A percentile compares a stretch with the other conserved stretches of the same genome.
These are phyloP conservation scores for Eumerus sabulonum DNA, from an alignment of 2,888 invertebrate genomes.

Conservation along the genomic window DNA sequence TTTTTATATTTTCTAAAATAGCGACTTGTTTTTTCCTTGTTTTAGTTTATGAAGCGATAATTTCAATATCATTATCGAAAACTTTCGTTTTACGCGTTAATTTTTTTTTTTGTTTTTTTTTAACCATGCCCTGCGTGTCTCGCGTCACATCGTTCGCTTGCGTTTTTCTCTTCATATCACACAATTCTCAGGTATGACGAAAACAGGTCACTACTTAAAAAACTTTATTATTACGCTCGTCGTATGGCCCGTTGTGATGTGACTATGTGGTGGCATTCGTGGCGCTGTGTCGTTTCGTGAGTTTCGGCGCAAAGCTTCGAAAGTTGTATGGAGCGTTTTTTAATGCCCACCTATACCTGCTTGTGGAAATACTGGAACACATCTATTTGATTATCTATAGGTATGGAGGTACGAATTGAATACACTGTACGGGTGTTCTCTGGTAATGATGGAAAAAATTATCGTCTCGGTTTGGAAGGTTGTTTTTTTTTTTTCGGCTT, in stretches of 20 bases:
- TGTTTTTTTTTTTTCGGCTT: too few species aligned
- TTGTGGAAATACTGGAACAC: too few species aligned
- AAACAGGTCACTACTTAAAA: slow-evolving; percentile 68
- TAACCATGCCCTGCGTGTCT: too few species aligned
- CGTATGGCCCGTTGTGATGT: slow-evolving; percentile 5
- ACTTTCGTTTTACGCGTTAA: slow-evolving; percentile 53
- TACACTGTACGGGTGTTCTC: too few species aligned
- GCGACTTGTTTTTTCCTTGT: too few species aligned
- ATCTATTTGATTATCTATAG: slow-evolving; percentile 12
- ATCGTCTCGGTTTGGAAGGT: slow-evolving; percentile 42
- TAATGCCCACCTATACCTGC: not conserved
- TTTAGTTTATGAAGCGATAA: not conserved
- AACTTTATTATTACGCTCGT: slow-evolving; percentile 38
- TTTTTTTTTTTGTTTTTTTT: slow-evolving; percentile 27
- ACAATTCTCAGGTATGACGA: slow-evolving; percentile 64
- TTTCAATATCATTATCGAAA: slow-evolving; percentile 61
- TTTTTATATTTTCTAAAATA: too few species aligned
- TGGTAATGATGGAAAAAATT: slow-evolving; percentile 27
- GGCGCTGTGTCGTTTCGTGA: slow-evolving; percentile 29
- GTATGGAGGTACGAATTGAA: not conserved
- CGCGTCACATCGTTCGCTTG: too few species aligned
- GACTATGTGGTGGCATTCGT: slow-evolving; percentile 34
- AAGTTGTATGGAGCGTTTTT: slow-evolving; percentile 23
- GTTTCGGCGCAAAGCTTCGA: slow-evolving; percentile 57
- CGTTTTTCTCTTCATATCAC: slow-evolving; percentile 16